phyloP scores from a whole-genome alignment of 2,113 vertebrate genomes.

The Pseudopipra pipra region DNA sequence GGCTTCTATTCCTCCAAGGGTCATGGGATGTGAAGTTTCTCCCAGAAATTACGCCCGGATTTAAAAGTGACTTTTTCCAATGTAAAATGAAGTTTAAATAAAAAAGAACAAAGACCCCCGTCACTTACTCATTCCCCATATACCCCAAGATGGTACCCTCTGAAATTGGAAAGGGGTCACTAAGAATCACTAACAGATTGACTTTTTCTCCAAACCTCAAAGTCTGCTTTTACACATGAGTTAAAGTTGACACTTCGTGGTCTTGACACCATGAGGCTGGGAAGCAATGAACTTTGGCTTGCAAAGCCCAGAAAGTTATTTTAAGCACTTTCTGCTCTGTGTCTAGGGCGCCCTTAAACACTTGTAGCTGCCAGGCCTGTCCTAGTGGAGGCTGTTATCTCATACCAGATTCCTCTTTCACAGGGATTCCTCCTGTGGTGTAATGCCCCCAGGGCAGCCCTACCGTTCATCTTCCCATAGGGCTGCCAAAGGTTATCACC shows the following conservation, averaged over 20 bases:
- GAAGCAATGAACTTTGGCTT: background rate
- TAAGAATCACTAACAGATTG: background rate
- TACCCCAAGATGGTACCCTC: background rate
- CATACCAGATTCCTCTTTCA: background rate
- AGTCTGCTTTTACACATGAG: background rate
- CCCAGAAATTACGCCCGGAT: background rate
- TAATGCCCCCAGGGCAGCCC: background rate
- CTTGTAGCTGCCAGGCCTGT: background rate
- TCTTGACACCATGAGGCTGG: background rate
- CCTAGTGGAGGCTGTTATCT: background rate
- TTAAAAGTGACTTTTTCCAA: background rate
- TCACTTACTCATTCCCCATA: background rate
- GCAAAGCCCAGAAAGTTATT: slow-evolving; percentile 20
- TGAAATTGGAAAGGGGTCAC: background rate
- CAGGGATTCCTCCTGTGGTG: background rate
- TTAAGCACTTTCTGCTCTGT: slow-evolving; percentile 19
- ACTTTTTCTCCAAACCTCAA: background rate
- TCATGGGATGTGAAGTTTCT: background rate
- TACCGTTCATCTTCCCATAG: background rate
- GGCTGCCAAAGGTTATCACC: background rate
- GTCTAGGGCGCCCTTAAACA: background rate
- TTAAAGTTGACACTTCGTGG: background rate
- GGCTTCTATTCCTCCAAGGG: background rate
- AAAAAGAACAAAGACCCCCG: background rate
- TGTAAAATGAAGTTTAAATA: background rate